phyloP scores from a whole-genome alignment of 2,888 invertebrate genomes.

The Eupithecia tripunctaria region DNA sequence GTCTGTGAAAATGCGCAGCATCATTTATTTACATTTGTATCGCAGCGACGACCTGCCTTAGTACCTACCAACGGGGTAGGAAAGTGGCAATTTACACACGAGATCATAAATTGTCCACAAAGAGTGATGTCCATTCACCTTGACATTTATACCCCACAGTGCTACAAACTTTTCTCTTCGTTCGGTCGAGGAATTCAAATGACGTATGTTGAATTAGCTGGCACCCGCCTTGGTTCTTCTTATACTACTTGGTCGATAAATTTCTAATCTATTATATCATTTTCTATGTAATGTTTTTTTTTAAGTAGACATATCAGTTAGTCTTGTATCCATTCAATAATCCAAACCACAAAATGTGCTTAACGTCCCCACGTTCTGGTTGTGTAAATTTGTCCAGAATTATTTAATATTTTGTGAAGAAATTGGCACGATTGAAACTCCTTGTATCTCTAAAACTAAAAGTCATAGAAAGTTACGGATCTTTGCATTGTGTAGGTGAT shows the following conservation, averaged over 20 bases:
- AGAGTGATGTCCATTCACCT: slow-evolving; percentile 16
- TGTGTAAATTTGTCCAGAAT: no score
- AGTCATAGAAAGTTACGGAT: background rate
- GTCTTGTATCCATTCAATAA: no score
- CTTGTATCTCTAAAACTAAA: background rate
- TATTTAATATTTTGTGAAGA: no score
- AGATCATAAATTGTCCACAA: slow-evolving; percentile 10
- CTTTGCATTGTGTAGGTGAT: background rate
- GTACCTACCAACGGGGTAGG: background rate
- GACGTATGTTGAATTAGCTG: background rate
- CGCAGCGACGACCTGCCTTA: background rate
- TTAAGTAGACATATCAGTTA: no score
- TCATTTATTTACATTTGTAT: background rate
- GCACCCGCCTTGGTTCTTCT: no score
- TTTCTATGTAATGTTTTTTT: no score
- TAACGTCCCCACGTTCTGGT: no score
- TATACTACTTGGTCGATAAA: no score
- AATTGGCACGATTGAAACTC: no score
- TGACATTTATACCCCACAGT: slow-evolving; percentile 4
- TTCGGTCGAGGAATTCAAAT: background rate
- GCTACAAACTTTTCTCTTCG: background rate
- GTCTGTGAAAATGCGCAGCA: background rate
- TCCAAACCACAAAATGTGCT: no score
- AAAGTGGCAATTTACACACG: background rate
- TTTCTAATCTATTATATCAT: no score